These are phyloP conservation scores for Glomeris maerens DNA, from an alignment of 1,140 invertebrate genomes.

Conservation along the genomic window DNA sequence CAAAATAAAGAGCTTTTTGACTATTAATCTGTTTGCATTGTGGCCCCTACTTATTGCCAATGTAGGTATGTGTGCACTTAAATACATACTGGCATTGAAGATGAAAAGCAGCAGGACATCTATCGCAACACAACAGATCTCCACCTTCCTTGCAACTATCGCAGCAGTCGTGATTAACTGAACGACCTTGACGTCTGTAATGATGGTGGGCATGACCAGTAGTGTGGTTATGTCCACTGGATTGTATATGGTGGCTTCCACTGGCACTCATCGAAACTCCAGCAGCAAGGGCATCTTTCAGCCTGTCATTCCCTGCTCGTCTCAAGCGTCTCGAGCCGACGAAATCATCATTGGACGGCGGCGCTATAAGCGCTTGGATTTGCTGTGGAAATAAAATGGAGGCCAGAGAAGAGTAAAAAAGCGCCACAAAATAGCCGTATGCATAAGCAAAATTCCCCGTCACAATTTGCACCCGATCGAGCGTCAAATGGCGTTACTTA, in stretches of 20 bases:
- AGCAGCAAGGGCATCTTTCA: conserved; percentile 11
- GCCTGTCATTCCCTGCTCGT: conserved; percentile 40
- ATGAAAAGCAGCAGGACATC: conserved; percentile 88
- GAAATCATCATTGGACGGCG: conserved; percentile 60
- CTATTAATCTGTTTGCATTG: no score
- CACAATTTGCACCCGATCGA: no score
- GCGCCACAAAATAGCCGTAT: no score
- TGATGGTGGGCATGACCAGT: conserved; percentile 51
- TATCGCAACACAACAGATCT: conserved; percentile 87
- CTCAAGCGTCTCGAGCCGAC: conserved; percentile 33
- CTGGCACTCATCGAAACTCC: neutral
- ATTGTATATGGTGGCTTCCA: conserved; percentile 5
- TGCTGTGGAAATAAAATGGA: no score
- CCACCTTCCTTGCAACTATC: conserved; percentile 85
- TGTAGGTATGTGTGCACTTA: no score
- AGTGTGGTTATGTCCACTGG: neutral
- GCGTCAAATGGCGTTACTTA: no score
- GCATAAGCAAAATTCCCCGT: no score
- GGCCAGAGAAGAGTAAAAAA: no score
- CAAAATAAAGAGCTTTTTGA: no score
- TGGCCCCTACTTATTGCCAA: no score
- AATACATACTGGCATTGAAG: conserved; percentile 76
- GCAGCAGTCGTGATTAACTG: conserved; percentile 86
- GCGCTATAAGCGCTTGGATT: conserved; percentile 73
- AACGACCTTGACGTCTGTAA: conserved; percentile 63